phyloP scores from a whole-genome alignment of 1,140 invertebrate genomes.

The Tetragonula clypearis region DNA sequence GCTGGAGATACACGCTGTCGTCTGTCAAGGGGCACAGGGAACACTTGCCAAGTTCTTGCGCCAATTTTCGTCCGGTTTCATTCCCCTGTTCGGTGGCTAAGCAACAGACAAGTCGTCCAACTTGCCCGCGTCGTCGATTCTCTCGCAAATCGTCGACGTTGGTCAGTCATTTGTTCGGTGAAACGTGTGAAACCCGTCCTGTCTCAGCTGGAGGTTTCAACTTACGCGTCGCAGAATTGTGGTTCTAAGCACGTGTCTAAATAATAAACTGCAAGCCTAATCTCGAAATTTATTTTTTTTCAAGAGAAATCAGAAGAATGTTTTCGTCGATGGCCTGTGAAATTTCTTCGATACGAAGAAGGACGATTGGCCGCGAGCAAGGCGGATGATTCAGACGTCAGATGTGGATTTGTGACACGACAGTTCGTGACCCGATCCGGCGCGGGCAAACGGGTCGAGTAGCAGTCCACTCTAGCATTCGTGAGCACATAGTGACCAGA shows the following conservation, averaged over 20 bases:
- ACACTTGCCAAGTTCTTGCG: constrained; percentile 17
- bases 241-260: too few species aligned
- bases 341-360: too few species aligned
- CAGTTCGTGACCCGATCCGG: constrained; percentile 1
- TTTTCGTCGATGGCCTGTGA: too few species aligned
- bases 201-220: too few species aligned
- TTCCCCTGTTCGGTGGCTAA: background rate
- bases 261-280: too few species aligned
- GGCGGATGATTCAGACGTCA: background rate
- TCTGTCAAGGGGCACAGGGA: constrained; percentile 14
- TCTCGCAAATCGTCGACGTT: background rate
- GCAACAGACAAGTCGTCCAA: background rate
- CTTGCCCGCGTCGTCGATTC: background rate
- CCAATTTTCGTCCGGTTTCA: constrained; percentile 30
- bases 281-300: too few species aligned
- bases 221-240: too few species aligned
- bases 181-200: background rate
- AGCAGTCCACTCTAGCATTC: constrained; percentile 7
- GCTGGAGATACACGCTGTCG: constrained; percentile 47
- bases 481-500: constrained; percentile 23
- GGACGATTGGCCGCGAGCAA: background rate
- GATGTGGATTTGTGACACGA: background rate
- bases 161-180: background rate
- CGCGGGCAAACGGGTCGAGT: constrained; percentile 20
- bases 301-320: too few species aligned